phyloP scores from a whole-genome alignment of 2,113 vertebrate genomes.

The Onychostoma macrolepis region DNA sequence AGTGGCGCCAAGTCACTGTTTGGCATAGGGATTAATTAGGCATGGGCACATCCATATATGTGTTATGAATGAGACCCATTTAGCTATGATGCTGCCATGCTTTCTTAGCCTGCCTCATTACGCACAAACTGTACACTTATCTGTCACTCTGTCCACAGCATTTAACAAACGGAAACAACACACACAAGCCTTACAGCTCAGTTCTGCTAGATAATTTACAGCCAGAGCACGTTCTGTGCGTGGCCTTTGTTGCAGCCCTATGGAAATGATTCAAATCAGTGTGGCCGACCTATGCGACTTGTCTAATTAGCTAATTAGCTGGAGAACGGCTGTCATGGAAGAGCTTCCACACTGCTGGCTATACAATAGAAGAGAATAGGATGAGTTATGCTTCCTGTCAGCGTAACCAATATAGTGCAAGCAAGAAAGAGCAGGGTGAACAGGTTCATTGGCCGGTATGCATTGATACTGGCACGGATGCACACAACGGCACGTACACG shows the following conservation, averaged over 20 bases:
- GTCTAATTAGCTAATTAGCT: slow-evolving; percentile 60
- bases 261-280: slow-evolving; percentile 52
- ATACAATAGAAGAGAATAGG: slow-evolving; percentile 19
- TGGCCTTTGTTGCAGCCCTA: slow-evolving; percentile 40
- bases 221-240: slow-evolving; percentile 29
- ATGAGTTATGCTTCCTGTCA: slow-evolving; percentile 9
- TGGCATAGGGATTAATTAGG: slow-evolving; percentile 50
- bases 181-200: slow-evolving; percentile 30
- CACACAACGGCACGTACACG: neutral
- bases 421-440: slow-evolving; percentile 28
- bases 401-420: neutral
- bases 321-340: slow-evolving; percentile 44
- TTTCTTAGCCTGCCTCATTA: slow-evolving; percentile 52
- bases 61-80: slow-evolving; percentile 52
- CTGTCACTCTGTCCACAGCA: slow-evolving; percentile 47
- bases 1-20: slow-evolving; percentile 13
- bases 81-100: slow-evolving; percentile 27
- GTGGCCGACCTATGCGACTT: slow-evolving; percentile 20
- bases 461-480: slow-evolving; percentile 11
- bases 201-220: slow-evolving; percentile 51
- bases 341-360: slow-evolving; percentile 40
- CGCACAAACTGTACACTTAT: slow-evolving; percentile 32
- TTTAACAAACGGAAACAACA: slow-evolving; percentile 26
- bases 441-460: slow-evolving; percentile 32
- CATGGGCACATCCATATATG: slow-evolving; percentile 38